A percentile compares a stretch with the other conserved stretches of the same genome.
Evolutionary conservation across 2,888 invertebrate genomes (phyloP).

Genomic region (Abrostola tripartita): DNA sequence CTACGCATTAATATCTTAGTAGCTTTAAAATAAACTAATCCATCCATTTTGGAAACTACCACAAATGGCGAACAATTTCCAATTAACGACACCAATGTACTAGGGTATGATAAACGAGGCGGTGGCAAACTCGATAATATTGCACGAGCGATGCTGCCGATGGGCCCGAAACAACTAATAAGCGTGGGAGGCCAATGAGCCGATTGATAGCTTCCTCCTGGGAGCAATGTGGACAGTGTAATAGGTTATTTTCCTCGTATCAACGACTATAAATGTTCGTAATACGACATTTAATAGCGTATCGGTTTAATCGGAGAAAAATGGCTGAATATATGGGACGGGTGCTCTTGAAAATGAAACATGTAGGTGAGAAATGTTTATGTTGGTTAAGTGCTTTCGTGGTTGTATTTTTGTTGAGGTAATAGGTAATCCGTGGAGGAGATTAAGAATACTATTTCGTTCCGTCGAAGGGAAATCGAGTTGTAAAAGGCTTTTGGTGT

Average conservation of each 20-base stretch:
- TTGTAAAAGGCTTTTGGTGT: no score
- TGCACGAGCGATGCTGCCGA: constrained; percentile 62
- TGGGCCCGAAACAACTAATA: constrained; percentile 66
- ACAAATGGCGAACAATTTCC: constrained; percentile 9
- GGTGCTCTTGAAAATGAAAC: constrained; percentile 15
- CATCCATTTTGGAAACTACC: neutral
- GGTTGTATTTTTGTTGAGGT: constrained; percentile 7
- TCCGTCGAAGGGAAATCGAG: no score
- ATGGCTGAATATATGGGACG: constrained; percentile 21
- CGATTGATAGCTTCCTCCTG: constrained; percentile 68
- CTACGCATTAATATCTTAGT: no score
- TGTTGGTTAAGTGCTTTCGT: neutral
- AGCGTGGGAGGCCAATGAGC: constrained; percentile 57
- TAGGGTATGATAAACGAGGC: constrained; percentile 71
- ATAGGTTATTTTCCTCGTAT: constrained; percentile 59
- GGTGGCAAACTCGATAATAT: constrained; percentile 68
- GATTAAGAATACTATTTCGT: no score
- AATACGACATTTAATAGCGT: constrained; percentile 44
- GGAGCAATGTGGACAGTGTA: constrained; percentile 55
- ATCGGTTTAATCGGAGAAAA: constrained; percentile 45
- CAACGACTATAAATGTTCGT: constrained; percentile 51
- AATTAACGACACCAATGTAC: constrained; percentile 24
- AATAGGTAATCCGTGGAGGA: neutral
- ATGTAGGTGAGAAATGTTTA: neutral
- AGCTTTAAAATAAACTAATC: neutral